Percentiles rank a stretch among this genome's conserved stretches.
Conservation (phyloP, 1,140 invertebrate genomes). For the Bombus soroeensis region DNA sequence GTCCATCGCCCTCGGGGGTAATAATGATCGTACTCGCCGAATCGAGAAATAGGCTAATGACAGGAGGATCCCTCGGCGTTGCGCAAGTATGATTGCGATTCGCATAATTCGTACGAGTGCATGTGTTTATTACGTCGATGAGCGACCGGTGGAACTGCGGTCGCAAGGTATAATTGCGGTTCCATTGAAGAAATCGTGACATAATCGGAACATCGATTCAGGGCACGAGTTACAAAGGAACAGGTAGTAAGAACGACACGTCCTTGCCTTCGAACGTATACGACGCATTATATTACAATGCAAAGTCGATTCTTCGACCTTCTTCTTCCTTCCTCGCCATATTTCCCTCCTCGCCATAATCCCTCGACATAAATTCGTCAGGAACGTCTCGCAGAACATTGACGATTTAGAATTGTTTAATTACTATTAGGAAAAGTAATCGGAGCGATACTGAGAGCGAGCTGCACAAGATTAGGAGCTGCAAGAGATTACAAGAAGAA, state of each 20-base stretch:
- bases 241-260: slow-evolving; percentile 10
- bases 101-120: slow-evolving; percentile 14
- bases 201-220: slow-evolving; percentile 56
- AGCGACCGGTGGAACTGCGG: slow-evolving; percentile 31
- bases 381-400: neutral
- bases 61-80: neutral
- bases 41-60: neutral
- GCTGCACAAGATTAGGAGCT: neutral
- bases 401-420: neutral
- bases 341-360: neutral
- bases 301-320: neutral
- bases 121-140: slow-evolving; percentile 36
- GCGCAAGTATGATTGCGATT: slow-evolving; percentile 41
- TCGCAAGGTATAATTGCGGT: slow-evolving; percentile 47
- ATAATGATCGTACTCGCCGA: neutral
- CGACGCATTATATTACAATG: neutral
- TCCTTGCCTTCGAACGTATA: slow-evolving; percentile 30
- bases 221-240: slow-evolving; percentile 28
- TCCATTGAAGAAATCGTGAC: slow-evolving; percentile 58
- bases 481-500: neutral
- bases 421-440: no score
- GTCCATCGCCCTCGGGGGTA: neutral
- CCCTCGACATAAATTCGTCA: neutral
- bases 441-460: no score
- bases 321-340: neutral